phyloP scores from a whole-genome alignment of 2,113 vertebrate genomes.

The Chlorodrepanis virens region DNA sequence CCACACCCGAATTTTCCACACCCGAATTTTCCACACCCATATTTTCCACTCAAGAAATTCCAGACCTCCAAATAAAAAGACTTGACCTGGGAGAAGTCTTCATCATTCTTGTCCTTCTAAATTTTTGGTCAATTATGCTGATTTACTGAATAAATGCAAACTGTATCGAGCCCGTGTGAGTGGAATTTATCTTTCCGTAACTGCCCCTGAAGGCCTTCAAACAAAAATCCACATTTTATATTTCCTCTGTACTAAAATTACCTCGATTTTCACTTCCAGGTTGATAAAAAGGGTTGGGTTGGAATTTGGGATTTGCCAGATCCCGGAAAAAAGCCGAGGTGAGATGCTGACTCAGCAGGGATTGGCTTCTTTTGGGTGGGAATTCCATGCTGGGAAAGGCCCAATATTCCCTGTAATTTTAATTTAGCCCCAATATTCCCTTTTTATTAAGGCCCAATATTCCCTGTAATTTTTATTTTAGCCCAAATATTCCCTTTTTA shows the following conservation, averaged over 20 bases:
- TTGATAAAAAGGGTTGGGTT: neutral
- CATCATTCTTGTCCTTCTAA: no score
- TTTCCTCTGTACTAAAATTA: neutral
- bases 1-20: neutral
- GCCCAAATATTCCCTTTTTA: no score
- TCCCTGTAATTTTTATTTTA: neutral
- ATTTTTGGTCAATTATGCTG: neutral
- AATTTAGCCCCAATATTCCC: no score
- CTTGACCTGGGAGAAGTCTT: no score
- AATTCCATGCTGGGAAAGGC: neutral
- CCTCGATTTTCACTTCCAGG: neutral
- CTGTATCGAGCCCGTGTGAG: no score
- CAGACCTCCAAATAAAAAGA: no score
- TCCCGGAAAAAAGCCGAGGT: neutral
- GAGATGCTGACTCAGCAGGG: neutral
- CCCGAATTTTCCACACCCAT: neutral
- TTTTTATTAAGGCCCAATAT: no score
- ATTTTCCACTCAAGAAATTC: neutral
- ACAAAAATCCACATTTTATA: neutral
- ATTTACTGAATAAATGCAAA: neutral
- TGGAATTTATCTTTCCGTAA: neutral
- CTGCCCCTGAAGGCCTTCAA: neutral
- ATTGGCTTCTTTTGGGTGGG: neutral
- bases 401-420: no score
- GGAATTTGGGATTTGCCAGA: neutral